phyloP scores from a whole-genome alignment of 2,113 vertebrate genomes.

The Nothobranchius kuhntae region DNA sequence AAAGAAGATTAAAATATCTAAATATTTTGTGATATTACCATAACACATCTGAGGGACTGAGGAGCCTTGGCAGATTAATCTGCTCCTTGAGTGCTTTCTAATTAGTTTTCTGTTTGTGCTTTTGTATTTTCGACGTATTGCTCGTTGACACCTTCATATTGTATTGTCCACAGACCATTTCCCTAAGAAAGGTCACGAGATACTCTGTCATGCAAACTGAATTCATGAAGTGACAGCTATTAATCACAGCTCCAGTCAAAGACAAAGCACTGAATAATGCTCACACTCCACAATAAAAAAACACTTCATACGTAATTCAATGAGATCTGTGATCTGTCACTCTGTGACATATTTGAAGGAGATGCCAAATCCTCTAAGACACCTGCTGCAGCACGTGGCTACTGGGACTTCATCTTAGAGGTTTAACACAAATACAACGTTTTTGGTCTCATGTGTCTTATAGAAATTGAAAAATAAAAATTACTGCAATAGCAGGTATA shows the following conservation, averaged over 20 bases:
- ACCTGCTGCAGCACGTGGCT: background rate
- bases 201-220: constrained; percentile 29
- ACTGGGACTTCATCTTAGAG: constrained; percentile 1
- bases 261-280: constrained; percentile 42
- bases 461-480: constrained; percentile 20
- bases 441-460: background rate
- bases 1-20: constrained; percentile 25
- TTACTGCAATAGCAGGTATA: constrained; percentile 6
- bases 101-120: constrained; percentile 50
- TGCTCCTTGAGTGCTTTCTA: constrained; percentile 48
- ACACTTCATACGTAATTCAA: constrained; percentile 21
- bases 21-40: constrained; percentile 25
- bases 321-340: constrained; percentile 12
- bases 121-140: constrained; percentile 54
- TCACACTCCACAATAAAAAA: constrained; percentile 20
- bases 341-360: constrained; percentile 6
- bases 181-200: constrained; percentile 58
- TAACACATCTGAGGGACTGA: constrained; percentile 20
- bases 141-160: constrained; percentile 54
- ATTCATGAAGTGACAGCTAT: constrained; percentile 48
- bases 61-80: constrained; percentile 24
- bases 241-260: constrained; percentile 46
- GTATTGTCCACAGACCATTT: constrained; percentile 47
- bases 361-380: background rate
- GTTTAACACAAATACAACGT: constrained; percentile 6